Conservation (phyloP, 1,140 invertebrate species). For the Proctacanthus coquilletti region DNA sequence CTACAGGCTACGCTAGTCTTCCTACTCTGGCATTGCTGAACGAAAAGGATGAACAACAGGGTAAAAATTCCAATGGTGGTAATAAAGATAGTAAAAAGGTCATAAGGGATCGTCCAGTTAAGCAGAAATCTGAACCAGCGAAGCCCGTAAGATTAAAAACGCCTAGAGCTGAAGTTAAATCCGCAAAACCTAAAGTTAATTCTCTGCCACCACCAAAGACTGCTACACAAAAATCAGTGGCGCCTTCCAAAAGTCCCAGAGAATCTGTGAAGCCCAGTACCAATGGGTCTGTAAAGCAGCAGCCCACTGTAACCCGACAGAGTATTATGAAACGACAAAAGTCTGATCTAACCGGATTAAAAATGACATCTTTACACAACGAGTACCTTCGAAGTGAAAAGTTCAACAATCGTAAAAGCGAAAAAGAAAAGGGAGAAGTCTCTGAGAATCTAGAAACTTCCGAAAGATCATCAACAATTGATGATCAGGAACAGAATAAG, state of each 20-base stretch:
- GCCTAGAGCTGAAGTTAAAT: constrained; percentile 16
- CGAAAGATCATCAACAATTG: no score
- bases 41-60: constrained; percentile 25
- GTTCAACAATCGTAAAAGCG: constrained; percentile 8
- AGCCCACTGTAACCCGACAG: constrained; percentile 7
- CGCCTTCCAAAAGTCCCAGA: constrained; percentile 1
- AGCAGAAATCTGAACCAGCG: constrained; percentile 31
- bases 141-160: constrained; percentile 32
- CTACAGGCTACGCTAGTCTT: constrained; percentile 47
- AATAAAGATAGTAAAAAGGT: constrained; percentile 8
- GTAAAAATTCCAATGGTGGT: no score
- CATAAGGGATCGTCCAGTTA: no score
- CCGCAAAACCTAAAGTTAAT: constrained; percentile 29
- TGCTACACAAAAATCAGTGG: neutral
- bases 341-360: constrained; percentile 40
- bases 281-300: neutral
- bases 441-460: neutral
- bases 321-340: constrained; percentile 37
- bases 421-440: neutral
- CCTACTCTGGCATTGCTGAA: constrained; percentile 38
- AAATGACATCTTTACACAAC: constrained; percentile 32
- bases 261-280: constrained; percentile 4
- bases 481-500: constrained; percentile 16
- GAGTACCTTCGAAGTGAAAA: constrained; percentile 29
- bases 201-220: constrained; percentile 14